Conservation (phyloP, 1,140 invertebrate genomes). For the Pogonognathellus flavescens region DNA sequence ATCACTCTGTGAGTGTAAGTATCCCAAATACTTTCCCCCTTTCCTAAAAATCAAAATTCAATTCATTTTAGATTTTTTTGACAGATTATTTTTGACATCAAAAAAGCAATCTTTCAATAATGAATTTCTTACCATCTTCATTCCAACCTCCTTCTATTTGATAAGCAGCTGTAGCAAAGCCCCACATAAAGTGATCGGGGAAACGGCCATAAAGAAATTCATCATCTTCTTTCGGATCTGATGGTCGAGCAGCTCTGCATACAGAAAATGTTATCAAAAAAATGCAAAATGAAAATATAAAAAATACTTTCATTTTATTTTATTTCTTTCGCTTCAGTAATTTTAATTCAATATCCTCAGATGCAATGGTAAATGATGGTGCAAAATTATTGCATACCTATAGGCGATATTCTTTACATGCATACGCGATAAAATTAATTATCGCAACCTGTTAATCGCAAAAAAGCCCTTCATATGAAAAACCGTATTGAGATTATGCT, state of each 20-base stretch:
- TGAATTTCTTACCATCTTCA: slow-evolving; percentile 72
- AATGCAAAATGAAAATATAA: not conserved
- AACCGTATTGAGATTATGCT: too few species aligned
- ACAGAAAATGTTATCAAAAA: not conserved
- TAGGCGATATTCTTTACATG: too few species aligned
- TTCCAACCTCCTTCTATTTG: slow-evolving; percentile 83
- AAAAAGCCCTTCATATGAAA: too few species aligned
- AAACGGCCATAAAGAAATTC: slow-evolving; percentile 62
- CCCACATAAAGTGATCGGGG: slow-evolving; percentile 70
- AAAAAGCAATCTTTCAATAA: too few species aligned
- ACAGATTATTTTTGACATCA: too few species aligned
- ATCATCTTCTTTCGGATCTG: not conserved
- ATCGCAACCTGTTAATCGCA: too few species aligned
- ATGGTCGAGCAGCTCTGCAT: not conserved
- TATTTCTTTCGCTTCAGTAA: too few species aligned
- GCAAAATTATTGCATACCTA: too few species aligned
- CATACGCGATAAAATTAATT: too few species aligned
- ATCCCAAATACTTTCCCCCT: slow-evolving; percentile 57
- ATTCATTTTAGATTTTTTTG: not conserved
- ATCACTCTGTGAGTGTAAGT: not conserved
- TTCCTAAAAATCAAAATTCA: not conserved
- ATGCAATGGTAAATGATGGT: too few species aligned
- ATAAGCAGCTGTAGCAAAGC: slow-evolving; percentile 69
- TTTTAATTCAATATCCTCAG: too few species aligned
- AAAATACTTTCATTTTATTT: not conserved